Evolutionary conservation across 1,140 invertebrate genomes (phyloP).

Genomic region (Meloidogyne floridensis): DNA sequence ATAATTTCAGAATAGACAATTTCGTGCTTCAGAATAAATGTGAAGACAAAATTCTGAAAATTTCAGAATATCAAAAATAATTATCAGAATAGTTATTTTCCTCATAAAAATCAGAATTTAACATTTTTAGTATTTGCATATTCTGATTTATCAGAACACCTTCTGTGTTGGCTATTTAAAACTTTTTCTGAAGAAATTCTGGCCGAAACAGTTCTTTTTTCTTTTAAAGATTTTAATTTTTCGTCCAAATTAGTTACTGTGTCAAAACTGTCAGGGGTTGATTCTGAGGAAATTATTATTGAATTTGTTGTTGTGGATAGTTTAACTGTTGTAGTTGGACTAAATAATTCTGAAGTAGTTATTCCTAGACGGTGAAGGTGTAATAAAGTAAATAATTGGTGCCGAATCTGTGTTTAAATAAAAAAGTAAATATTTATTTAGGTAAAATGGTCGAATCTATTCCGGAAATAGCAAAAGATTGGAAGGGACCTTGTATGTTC

Average conservation of each 20-base stretch:
- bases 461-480: too few species aligned
- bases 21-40: too few species aligned
- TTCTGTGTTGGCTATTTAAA: background rate
- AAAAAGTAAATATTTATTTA: background rate
- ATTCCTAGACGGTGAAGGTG: background rate
- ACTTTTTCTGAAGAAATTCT: conserved; percentile 18
- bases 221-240: background rate
- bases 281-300: conserved; percentile 12
- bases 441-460: too few species aligned
- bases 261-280: conserved; percentile 16
- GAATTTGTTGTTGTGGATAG: conserved; percentile 31
- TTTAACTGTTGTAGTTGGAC: background rate
- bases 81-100: too few species aligned
- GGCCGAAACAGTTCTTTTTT: background rate
- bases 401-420: conserved; percentile 3
- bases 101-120: background rate
- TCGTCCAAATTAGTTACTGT: conserved; percentile 7
- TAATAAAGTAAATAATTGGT: conserved; percentile 9
- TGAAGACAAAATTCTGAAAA: too few species aligned
- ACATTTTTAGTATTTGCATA: conserved; percentile 7
- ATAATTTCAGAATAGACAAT: too few species aligned
- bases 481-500: too few species aligned
- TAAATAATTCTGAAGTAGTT: background rate
- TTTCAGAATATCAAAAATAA: too few species aligned
- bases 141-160: conserved; percentile 15